Percentiles rank a stretch among this genome's conserved stretches.
phyloP scores from a whole-genome alignment of 2,113 vertebrate genomes.

The Myrmophylax atrothorax region DNA sequence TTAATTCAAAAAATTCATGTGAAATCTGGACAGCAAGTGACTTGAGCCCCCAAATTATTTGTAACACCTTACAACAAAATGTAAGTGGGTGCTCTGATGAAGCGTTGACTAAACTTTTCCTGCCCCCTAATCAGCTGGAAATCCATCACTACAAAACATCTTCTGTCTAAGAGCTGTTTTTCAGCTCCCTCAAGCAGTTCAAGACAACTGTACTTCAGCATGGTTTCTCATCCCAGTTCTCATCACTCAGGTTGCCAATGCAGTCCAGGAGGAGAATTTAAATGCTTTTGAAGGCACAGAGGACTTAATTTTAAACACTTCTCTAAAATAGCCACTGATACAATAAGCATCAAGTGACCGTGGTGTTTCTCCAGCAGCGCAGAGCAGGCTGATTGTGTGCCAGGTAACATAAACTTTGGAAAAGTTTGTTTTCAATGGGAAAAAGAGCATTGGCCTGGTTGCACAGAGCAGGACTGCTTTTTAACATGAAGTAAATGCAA shows the following conservation, averaged over 20 bases:
- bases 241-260: background rate
- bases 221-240: background rate
- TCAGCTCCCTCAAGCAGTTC: background rate
- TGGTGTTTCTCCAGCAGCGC: fast-evolving
- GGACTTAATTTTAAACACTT: background rate
- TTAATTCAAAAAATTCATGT: background rate
- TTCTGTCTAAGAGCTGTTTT: background rate
- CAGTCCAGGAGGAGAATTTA: background rate
- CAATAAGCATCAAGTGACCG: background rate
- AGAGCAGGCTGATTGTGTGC: fast-evolving
- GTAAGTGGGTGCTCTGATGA: background rate
- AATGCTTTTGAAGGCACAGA: background rate
- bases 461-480: background rate
- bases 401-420: background rate
- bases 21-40: background rate
- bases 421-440: background rate
- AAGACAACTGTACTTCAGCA: background rate
- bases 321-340: background rate
- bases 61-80: background rate
- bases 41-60: background rate
- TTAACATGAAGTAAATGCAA: background rate
- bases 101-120: background rate
- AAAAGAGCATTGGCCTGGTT: background rate
- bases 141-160: background rate
- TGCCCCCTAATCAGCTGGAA: background rate